Evolutionary conservation across 2,888 invertebrate species (phyloP).

Genomic region (Acanthosepion lycidas): DNA sequence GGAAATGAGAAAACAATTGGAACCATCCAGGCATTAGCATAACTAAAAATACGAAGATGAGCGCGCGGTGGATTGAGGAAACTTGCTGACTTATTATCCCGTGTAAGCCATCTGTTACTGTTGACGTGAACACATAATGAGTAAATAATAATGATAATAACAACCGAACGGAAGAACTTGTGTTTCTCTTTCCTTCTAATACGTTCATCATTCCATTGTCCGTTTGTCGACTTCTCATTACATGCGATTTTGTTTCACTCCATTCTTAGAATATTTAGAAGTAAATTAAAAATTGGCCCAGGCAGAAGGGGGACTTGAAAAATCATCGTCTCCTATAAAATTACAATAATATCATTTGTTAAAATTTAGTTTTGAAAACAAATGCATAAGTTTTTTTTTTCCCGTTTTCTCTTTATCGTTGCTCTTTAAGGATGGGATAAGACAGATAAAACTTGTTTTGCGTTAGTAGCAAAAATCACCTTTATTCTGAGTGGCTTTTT

Average conservation of each 20-base stretch:
- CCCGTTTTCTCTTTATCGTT: neutral
- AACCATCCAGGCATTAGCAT: too few species aligned
- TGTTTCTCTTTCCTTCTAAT: neutral
- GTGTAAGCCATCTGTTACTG: too few species aligned
- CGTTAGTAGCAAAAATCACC: neutral
- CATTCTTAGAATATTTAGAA: neutral
- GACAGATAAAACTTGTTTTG: neutral
- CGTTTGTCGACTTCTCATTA: neutral
- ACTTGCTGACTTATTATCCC: too few species aligned
- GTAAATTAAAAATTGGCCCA: neutral
- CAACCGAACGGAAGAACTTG: too few species aligned
- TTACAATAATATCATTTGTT: neutral
- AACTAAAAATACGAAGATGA: too few species aligned
- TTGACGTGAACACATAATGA: too few species aligned
- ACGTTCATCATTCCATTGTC: neutral
- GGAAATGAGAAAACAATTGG: too few species aligned
- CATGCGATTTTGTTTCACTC: neutral
- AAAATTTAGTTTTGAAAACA: neutral
- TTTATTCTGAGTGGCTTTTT: neutral
- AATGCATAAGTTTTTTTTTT: neutral
- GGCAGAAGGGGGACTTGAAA: neutral
- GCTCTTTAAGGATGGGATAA: neutral
- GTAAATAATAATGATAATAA: too few species aligned
- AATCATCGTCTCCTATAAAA: neutral
- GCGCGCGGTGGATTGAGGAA: too few species aligned